Evolutionary conservation across 2,797 vertebrate species (phyloP), one percentile per base, ranked within the genome.

Genomic region (Enteromius viviparus): DNA sequence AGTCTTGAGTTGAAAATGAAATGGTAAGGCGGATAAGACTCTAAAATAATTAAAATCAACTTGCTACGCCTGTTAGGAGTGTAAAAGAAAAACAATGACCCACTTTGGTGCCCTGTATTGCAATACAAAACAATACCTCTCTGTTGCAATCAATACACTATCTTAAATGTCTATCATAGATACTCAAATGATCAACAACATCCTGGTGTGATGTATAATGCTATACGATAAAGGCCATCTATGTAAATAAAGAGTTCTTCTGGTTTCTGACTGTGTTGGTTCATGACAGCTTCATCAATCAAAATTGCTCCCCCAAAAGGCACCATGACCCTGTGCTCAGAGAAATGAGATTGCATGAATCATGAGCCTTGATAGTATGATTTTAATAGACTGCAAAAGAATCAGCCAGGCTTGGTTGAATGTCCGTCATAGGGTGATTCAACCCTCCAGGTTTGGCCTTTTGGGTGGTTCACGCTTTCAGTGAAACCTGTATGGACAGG

Each of bases 401-500:
- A 42, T 62, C 40, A 49, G 17, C n/a, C 58, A 64, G 42, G 37
- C 26, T 70, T 68, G 19, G 55, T 6, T 29, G 68, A 5, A 51
- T 71, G 58, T 58, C 32, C 75, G 37, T 78, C 11, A 64, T 6
- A 77, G 75, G 84, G 40, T 78, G 37, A 83, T 40, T 76, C 32
- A 79, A 78, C 49, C 29, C 34, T 12, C 15, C 21, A 53, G 65
- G 40, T 76, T 47, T 69, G 66, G 75, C 53, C 34, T 53, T 70
- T 77, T 53, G 26, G 10, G 26, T 68, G 74, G 6, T 29, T 51
- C 21, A 74, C 2, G 58, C n/a, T 68, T 55, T 45, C 37, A 68
- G 29, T 84, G 6, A 82, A 85, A 83, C 60, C 70, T 77, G 76
- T 58, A 19, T 21, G 66, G 53, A 87, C 78, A 80, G 29, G 65